Evolutionary conservation across 1,140 invertebrate genomes (phyloP).

Genomic region (Rhagoletis zephyria): DNA sequence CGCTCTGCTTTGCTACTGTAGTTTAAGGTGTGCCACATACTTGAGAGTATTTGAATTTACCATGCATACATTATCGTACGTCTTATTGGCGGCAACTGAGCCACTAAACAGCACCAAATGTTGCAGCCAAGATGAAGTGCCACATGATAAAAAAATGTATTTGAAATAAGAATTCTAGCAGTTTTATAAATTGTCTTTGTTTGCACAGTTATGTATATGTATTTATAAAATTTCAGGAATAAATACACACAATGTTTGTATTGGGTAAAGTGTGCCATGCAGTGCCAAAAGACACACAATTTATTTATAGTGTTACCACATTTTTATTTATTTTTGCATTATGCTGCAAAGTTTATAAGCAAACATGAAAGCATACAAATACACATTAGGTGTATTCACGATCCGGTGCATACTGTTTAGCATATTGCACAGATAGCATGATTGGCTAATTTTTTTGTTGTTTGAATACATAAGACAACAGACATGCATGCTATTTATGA

Average conservation of each 20-base stretch:
- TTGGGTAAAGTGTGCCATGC: background rate
- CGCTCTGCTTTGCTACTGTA: background rate
- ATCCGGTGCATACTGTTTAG: no score
- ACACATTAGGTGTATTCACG: background rate
- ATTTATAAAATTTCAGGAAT: background rate
- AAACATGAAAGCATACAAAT: background rate
- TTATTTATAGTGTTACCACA: background rate
- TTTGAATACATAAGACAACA: no score
- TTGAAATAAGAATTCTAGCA: background rate
- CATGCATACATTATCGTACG: background rate
- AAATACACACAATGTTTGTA: background rate
- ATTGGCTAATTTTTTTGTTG: no score
- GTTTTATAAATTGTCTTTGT: background rate
- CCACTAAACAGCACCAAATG: background rate
- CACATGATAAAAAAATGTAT: background rate
- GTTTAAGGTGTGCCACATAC: background rate
- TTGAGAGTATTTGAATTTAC: background rate
- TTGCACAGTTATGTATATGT: background rate
- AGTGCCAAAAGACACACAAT: background rate
- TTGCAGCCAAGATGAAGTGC: background rate
- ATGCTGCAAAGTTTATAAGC: background rate
- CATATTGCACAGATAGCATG: no score
- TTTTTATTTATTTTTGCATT: slow-evolving; percentile 10
- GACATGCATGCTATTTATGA: no score
- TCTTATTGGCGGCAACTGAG: background rate